A percentile compares a stretch with the other conserved stretches of the same genome.
phyloP scores from a whole-genome alignment of 2,888 invertebrate species.

The Mesorhabditis belari region DNA sequence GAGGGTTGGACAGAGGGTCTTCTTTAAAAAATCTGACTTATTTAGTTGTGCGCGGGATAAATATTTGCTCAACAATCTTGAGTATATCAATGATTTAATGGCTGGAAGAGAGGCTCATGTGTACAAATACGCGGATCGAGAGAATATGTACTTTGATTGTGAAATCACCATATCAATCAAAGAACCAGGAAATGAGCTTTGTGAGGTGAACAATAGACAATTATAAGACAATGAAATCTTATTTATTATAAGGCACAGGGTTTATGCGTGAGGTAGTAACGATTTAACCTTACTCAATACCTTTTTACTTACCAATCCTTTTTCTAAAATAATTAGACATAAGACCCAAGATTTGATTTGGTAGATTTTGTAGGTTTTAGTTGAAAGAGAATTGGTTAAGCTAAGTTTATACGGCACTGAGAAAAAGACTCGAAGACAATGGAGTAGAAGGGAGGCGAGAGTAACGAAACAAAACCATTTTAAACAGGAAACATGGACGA shows the following conservation, averaged over 20 bases:
- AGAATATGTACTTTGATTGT: slow-evolving; percentile 50
- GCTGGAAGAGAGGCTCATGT: slow-evolving; percentile 50
- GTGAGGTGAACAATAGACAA: slow-evolving; percentile 24
- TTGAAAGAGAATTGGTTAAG: too few species aligned
- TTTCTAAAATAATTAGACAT: too few species aligned
- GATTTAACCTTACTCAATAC: too few species aligned
- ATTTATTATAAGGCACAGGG: not conserved
- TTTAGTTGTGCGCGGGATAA: slow-evolving; percentile 50
- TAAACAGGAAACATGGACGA: too few species aligned
- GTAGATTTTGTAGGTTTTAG: too few species aligned
- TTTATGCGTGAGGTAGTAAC: too few species aligned
- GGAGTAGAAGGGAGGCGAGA: too few species aligned
- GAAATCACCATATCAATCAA: slow-evolving; percentile 48
- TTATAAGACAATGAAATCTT: not conserved
- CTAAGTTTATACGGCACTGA: too few species aligned
- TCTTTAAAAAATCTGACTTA: not conserved
- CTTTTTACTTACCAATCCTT: too few species aligned
- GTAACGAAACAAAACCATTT: too few species aligned
- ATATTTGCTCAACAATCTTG: slow-evolving; percentile 47
- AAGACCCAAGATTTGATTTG: too few species aligned
- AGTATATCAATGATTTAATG: slow-evolving; percentile 48
- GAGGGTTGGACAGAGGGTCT: slow-evolving; percentile 27
- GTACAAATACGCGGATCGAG: slow-evolving; percentile 50
- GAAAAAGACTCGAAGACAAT: too few species aligned
- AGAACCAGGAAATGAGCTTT: slow-evolving; percentile 43